phyloP scores from a whole-genome alignment of 2,113 vertebrate species.

The Mus musculus region GRCm39 chr6:47939501-47940000 shows the following conservation, averaged over 20 bases:
- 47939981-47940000: not conserved
- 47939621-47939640: not conserved
- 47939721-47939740: not conserved
- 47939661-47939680: not conserved
- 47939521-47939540: conserved; percentile 70
- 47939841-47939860: not conserved
- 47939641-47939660: not conserved
- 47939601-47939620: not conserved
- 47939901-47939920: not conserved
- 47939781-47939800: not conserved
- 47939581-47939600: not conserved
- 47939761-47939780: not conserved
- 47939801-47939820: not conserved
- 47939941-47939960: not conserved
- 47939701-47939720: not conserved
- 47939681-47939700: not conserved
- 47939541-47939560: conserved; percentile 40
- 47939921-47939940: not conserved
- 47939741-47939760: not conserved
- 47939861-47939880: not conserved
- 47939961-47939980: not conserved
- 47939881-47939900: not conserved
- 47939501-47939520: conserved; percentile 83
- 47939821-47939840: not conserved
- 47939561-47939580: conserved; percentile 70